Evolutionary conservation across 2,113 vertebrate genomes (phyloP), one percentile per base, ranked within the genome.

Genomic region (Mirza zaza): DNA sequence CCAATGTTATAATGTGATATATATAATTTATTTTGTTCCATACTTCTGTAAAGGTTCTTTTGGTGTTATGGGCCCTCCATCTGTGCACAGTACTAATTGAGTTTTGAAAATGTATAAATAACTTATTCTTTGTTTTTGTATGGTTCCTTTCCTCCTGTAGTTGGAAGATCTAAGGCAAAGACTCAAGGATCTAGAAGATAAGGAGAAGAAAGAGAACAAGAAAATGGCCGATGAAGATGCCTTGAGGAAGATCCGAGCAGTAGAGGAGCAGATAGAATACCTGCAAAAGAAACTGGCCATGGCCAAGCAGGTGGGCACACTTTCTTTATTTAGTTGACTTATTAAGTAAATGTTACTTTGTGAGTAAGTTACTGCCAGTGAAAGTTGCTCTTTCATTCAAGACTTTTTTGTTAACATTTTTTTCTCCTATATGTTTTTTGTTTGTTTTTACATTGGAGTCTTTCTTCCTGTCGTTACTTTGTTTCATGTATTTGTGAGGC

Each of bases 161-260:
- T 98, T 99, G 95, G 99, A 99, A 95, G 99, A 99, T 94, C 98
- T 99, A 77, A 99, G 99, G 34, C 99, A 99, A 97, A 98, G 99
- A 76, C 98, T 99, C 76, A 99, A 99, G 96, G 99, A 99, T 68
- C 94, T 99, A 88, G 99, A 99, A 98, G 99, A 99, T 97, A 99
- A 99, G 75, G 99, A 99, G 97, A 99, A 99, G 96, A 99, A 99
- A 89, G 99, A 99, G 90, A 99, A 99, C 94, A 99, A 99, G 97
- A 99, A 99, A 97, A 99, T 99, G 99, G 99, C 99, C 0, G 99
- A 99, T 12, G 99, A 99, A 94, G 99, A 99, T 92, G 99, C 99
- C 0, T 98, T 99, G 25, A 98, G 99, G 95, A 99, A 99, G 98
- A 99, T 99, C 94, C 99, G 99, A 75, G 99, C 99, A 32, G 99